Conservation (phyloP, 2,113 vertebrate species). For the Ciconia boyciana region DNA sequence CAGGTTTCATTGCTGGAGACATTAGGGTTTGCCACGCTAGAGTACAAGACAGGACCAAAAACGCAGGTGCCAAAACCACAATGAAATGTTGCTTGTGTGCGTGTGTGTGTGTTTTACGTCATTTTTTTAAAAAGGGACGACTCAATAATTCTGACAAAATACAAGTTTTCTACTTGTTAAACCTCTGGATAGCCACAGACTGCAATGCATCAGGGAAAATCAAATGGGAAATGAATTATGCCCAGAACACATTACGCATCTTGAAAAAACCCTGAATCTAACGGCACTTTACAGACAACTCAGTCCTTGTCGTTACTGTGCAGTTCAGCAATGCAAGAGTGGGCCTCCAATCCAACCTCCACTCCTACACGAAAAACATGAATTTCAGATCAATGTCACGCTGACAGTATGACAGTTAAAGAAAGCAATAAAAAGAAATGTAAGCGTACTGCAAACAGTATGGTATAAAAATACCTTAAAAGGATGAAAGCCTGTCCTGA, state of each 20-base stretch:
- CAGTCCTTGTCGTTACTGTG: neutral
- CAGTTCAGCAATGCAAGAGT: neutral
- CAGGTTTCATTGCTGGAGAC: neutral
- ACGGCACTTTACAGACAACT: neutral
- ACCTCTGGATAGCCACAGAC: neutral
- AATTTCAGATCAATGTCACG: neutral
- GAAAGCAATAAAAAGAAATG: neutral
- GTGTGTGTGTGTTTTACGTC: neutral
- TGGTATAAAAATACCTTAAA: neutral
- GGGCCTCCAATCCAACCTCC: neutral
- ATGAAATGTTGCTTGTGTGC: neutral
- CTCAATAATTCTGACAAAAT: slow-evolving; percentile 4
- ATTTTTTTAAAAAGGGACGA: neutral
- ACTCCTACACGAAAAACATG: neutral
- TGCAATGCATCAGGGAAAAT: neutral
- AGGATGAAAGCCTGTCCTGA: neutral
- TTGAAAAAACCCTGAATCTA: neutral
- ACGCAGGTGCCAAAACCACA: neutral
- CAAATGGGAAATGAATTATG: neutral
- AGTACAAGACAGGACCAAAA: neutral
- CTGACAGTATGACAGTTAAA: neutral
- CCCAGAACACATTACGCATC: neutral
- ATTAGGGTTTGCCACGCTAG: neutral
- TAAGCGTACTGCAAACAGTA: neutral
- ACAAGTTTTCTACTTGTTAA: neutral